A percentile compares a stretch with the other conserved stretches of the same genome.
Conservation (phyloP, 2,888 invertebrate species). For the Cantharis nigra region DNA sequence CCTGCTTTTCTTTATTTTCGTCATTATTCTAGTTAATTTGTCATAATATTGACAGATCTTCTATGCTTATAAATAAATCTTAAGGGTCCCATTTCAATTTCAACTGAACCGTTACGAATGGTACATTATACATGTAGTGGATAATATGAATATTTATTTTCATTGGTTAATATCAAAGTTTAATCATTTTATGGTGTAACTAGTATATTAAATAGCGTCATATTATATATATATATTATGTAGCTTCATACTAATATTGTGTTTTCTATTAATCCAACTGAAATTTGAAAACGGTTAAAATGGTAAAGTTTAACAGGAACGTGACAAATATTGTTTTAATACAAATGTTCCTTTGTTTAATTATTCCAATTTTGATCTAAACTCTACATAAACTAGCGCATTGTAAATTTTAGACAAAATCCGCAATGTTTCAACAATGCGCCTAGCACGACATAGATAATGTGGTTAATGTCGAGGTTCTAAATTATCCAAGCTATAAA, state of each 20-base stretch:
- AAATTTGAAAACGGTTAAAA: background rate
- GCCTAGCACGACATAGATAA: constrained; percentile 11
- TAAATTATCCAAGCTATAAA: constrained; percentile 19
- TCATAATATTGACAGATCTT: background rate
- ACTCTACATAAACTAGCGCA: constrained; percentile 1
- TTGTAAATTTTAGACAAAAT: constrained; percentile 5
- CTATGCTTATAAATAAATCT: background rate
- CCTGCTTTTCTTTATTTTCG: background rate
- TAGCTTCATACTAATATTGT: background rate
- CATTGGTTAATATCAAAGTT: background rate
- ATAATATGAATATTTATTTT: background rate
- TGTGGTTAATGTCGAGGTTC: constrained; percentile 16
- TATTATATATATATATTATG: background rate
- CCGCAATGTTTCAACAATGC: constrained; percentile 5
- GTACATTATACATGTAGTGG: background rate
- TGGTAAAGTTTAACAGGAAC: background rate
- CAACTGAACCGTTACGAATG: background rate
- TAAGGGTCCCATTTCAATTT: background rate
- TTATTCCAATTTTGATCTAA: constrained; percentile 1
- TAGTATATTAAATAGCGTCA: background rate
- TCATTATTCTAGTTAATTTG: background rate
- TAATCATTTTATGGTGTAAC: background rate
- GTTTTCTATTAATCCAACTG: background rate
- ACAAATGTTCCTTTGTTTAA: background rate
- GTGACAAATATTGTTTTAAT: constrained; percentile 2